Evolutionary conservation across 1,140 invertebrate genomes (phyloP), one percentile per base, ranked within the genome.

Genomic region (Lordiphosa stackelbergi): DNA sequence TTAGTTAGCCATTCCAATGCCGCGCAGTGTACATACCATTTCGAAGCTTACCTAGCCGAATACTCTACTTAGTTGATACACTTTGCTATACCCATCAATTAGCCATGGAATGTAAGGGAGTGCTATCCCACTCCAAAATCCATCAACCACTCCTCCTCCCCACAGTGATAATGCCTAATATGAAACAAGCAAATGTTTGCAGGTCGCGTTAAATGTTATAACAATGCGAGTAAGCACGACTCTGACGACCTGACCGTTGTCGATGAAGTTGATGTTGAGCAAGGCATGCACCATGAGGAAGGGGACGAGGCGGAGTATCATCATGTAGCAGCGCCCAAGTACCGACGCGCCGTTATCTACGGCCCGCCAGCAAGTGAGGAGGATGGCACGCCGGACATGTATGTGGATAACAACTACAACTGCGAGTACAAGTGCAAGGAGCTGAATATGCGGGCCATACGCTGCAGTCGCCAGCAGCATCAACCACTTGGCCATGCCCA

Each of bases 161-260:
- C 69, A 74, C 75, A 79, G 75, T 75, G 83, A 85, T 75, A 68
- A 73, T 73, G 83, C 83, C 79, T 85, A 66, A 85, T 85, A 72
- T 85, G 84, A 86, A 83, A 81, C 69, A 66, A 66, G 77, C 78
- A 79, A 85, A 79, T 85, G 83, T 85, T 86, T 86, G 74, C 84
- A 86, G 84, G 84, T 86, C 77, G 77, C 77, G 72, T 73, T 68
- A 81, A 81, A 79, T 71, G 55, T 79, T 79, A 75, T 75, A 74
- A 69, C 75, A 78, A 59, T 73, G 57, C 56, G 47, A 38, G 53
- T 42, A 61, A 70, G 53, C 61, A 66, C 42, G 43, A 51, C 11
- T 36, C 42, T 16, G 57, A 66, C 35, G 53, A 61, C 45, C 35
- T 7, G 4, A 54, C 46, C 24, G 42, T 37, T 24, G 22, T 28